Evolutionary conservation across 2,888 invertebrate genomes (phyloP).

Genomic region (Drosophila falleni): DNA sequence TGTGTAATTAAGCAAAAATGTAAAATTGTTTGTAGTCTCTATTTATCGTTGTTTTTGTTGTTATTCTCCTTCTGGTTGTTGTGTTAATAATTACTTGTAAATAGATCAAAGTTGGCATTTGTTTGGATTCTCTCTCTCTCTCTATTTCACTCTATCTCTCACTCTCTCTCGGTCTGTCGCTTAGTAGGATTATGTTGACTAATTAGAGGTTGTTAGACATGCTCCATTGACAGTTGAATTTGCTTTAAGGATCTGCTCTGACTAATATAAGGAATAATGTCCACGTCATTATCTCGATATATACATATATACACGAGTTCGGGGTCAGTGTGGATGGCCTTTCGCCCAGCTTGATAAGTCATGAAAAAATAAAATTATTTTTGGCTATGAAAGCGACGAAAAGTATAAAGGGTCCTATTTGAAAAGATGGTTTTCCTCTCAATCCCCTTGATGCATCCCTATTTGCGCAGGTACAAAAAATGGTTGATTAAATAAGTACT

Average conservation of each 20-base stretch:
- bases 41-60: constrained; percentile 16
- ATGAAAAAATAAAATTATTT: neutral
- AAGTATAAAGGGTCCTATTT: neutral
- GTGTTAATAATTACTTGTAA: constrained; percentile 76
- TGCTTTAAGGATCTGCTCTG: neutral
- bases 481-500: too few species aligned
- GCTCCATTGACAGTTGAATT: constrained; percentile 56
- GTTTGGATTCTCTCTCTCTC: constrained; percentile 32
- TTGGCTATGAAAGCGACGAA: neutral
- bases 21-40: constrained; percentile 67
- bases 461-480: too few species aligned
- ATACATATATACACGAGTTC: neutral
- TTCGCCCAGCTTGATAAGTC: neutral
- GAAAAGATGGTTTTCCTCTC: too few species aligned
- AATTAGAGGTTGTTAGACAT: constrained; percentile 63
- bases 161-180: constrained; percentile 12
- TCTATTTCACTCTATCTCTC: neutral
- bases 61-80: constrained; percentile 44
- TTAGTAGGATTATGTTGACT: constrained; percentile 70
- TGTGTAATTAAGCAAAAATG: constrained; percentile 78
- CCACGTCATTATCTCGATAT: neutral
- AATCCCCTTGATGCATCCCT: too few species aligned
- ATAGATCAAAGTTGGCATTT: constrained; percentile 79
- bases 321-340: neutral
- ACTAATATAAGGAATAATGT: neutral